Conservation (phyloP, 2,797 vertebrate species). For the Anisognathus igniventris region DNA sequence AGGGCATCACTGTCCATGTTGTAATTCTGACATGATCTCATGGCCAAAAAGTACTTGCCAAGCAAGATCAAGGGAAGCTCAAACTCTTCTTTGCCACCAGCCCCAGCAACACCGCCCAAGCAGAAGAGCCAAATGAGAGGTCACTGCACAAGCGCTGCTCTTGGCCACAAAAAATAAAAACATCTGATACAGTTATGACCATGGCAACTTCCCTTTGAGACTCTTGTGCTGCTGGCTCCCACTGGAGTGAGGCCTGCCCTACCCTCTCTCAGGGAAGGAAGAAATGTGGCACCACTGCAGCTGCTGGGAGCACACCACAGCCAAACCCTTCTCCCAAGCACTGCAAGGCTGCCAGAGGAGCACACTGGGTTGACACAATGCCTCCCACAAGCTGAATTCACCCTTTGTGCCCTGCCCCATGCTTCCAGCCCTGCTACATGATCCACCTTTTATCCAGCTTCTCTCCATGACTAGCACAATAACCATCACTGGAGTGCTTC, state of each 20-base stretch:
- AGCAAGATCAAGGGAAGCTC: neutral
- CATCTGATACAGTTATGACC: neutral
- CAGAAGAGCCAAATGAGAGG: fast-evolving
- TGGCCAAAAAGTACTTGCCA: neutral
- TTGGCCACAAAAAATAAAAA: neutral
- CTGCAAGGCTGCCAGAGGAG: fast-evolving
- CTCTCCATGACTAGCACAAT: neutral
- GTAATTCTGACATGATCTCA: neutral
- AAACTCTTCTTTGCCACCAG: neutral
- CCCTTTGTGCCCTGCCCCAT: fast-evolving
- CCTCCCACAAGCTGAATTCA: neutral
- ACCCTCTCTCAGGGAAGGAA: neutral
- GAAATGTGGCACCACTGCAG: fast-evolving
- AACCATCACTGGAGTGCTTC: neutral
- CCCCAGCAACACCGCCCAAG: neutral
- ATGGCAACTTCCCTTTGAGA: neutral
- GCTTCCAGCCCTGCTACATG: neutral
- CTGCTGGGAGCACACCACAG: neutral
- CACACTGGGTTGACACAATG: neutral
- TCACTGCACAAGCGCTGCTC: neutral
- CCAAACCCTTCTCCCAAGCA: neutral
- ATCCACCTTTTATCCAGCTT: neutral
- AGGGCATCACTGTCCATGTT: neutral
- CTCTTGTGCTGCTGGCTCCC: neutral
- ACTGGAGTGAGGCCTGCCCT: fast-evolving